phyloP scores from a whole-genome alignment of 2,113 vertebrate species.

The Chaenocephalus aceratus region DNA sequence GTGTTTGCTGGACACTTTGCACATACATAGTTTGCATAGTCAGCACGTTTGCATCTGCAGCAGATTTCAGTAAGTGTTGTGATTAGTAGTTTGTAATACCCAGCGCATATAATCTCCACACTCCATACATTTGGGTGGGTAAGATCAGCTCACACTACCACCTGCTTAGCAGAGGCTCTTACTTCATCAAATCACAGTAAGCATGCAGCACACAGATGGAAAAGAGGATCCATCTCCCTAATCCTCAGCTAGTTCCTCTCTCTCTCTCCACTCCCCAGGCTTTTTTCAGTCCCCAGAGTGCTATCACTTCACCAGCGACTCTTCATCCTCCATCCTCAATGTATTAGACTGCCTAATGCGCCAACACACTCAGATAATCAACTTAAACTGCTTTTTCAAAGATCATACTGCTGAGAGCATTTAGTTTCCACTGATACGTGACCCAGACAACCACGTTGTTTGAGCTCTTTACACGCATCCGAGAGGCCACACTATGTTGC shows the following conservation, averaged over 20 bases:
- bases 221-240: constrained; percentile 69
- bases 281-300: constrained; percentile 48
- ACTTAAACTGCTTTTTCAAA: constrained; percentile 61
- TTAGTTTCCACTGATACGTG: constrained; percentile 43
- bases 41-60: constrained; percentile 38
- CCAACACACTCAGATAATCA: constrained; percentile 63
- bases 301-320: constrained; percentile 50
- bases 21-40: constrained; percentile 9
- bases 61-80: constrained; percentile 69
- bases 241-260: constrained; percentile 67
- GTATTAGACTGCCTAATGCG: constrained; percentile 68
- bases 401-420: constrained; percentile 34
- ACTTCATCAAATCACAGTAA: constrained; percentile 52
- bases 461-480: constrained; percentile 40
- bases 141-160: constrained; percentile 63
- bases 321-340: constrained; percentile 43
- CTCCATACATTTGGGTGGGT: constrained; percentile 69
- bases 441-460: constrained; percentile 22
- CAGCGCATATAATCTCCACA: constrained; percentile 65
- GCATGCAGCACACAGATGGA: constrained; percentile 73
- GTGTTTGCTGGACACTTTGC: constrained; percentile 31
- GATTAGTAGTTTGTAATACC: constrained; percentile 72
- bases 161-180: constrained; percentile 57
- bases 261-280: constrained; percentile 35
- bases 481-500: constrained; percentile 13